Base-by-base conservation (phyloP, 2,888 invertebrate species). In the Brachylomia viminalis region DNA sequence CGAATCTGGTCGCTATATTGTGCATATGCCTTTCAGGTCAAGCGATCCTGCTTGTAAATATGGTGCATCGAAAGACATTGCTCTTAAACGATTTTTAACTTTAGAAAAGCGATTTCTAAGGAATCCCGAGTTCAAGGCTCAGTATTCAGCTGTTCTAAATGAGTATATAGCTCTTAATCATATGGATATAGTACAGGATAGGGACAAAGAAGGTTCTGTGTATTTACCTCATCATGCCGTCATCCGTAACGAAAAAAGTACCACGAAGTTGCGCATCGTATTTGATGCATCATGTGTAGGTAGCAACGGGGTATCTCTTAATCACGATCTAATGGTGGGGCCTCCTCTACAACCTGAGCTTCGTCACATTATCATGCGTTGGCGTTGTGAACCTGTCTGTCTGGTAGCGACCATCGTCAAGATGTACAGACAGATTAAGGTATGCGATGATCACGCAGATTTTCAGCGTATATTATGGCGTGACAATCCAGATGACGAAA, bases 341-440 rank as follows among this genome's bases (percentile, higher is more conserved):
- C 74, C 74, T 45, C 45, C 33, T 61, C 61, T 74, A 23, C 74
- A 74, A 74, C 62, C 68, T 23, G 74, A 62, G 10, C 64, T 74
- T 52, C 61, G 59, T 67, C 73, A 61, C 23, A 74, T 67, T 30
- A 67, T 74, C 52, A 67, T 74, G 73, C 73, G 72, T 23, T 72
- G 72, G 72, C 65, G 72, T 47, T 47, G 65, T 64, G 11, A 72
- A n/a, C 64, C 72, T 17, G 11, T 64, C 27, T 64, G 72, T 27
- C 61, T 73, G 27, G 52, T 67, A 11, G 73, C 59, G 13, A 67
- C 67, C 52, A 74, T 74, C 38, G 59, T 67, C 13, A 58, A 58
- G 27, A 58, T 58, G 67, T 74, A 74, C 23, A 45, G 67, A 30
- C 73, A 74, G 67, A 23, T 74, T 27, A 61, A 42, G 23, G 52